A percentile compares a stretch with the other conserved stretches of the same genome.
phyloP scores from a whole-genome alignment of 2,797 vertebrate species.

The Tragelaphus eurycerus region DNA sequence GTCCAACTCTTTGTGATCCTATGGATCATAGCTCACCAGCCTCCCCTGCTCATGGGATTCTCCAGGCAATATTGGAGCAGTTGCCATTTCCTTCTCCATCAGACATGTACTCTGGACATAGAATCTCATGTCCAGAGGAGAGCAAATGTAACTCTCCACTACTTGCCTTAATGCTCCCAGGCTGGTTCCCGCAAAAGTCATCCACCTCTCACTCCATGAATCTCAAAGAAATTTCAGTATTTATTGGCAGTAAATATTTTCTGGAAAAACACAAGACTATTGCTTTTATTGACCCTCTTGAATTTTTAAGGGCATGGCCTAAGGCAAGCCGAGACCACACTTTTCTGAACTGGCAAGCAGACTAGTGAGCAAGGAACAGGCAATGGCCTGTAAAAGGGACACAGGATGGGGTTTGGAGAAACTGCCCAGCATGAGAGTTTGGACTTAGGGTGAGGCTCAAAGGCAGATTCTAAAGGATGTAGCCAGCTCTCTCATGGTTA shows the following conservation, averaged over 20 bases:
- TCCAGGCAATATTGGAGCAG: neutral
- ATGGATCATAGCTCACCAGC: neutral
- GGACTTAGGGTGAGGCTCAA: neutral
- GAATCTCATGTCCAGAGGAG: neutral
- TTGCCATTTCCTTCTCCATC: neutral
- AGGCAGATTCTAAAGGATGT: neutral
- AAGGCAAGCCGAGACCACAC: neutral
- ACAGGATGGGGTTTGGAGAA: neutral
- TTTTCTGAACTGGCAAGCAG: neutral
- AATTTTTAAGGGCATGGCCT: neutral
- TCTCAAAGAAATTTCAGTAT: constrained; percentile 7
- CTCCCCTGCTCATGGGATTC: neutral
- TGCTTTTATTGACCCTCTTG: constrained; percentile 16
- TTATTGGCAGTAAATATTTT: constrained; percentile 28
- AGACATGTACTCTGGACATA: neutral
- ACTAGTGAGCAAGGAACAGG: neutral
- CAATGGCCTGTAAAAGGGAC: neutral
- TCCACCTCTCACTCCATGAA: neutral
- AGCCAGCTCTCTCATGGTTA: neutral
- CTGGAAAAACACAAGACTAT: neutral
- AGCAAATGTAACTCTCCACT: neutral
- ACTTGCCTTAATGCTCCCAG: neutral
- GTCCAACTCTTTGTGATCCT: neutral
- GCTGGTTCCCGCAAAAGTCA: neutral
- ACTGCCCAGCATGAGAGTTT: neutral